Evolutionary conservation across 2,888 invertebrate species (phyloP).

Genomic region (Lepas anatifera): DNA sequence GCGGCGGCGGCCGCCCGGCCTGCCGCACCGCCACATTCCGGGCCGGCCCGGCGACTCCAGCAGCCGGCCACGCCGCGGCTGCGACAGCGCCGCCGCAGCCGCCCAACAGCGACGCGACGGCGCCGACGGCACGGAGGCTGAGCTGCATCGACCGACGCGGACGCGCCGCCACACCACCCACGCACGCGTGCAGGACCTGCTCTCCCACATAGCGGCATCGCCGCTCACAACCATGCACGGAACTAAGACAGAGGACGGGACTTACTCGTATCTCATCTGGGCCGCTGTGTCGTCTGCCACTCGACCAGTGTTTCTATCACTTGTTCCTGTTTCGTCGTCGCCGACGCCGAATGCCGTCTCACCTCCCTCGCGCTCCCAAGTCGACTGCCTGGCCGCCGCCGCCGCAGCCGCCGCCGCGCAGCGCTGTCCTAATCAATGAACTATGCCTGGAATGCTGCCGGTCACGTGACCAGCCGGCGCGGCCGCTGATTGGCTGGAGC

Average conservation of each 20-base stretch:
- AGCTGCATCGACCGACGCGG: neutral
- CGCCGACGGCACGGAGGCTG: neutral
- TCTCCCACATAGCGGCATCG: too few relatives aligned
- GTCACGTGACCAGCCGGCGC: neutral
- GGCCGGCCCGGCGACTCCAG: neutral
- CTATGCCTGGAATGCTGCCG: constrained; percentile 6
- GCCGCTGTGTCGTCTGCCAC: neutral
- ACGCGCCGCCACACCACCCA: too few relatives aligned
- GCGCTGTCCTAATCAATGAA: constrained; percentile 3
- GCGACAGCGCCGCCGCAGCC: too few relatives aligned
- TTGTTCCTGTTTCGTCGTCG: too few relatives aligned
- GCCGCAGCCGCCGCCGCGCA: neutral
- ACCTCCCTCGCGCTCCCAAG: too few relatives aligned
- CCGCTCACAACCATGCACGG: too few relatives aligned
- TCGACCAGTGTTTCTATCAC: neutral
- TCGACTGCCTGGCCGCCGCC: too few relatives aligned
- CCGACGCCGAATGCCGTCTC: too few relatives aligned
- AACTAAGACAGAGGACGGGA: neutral
- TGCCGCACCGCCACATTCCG: neutral
- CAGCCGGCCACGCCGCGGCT: too few relatives aligned
- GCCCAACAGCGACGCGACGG: too few relatives aligned
- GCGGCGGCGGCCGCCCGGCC: neutral
- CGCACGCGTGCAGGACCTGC: too few relatives aligned
- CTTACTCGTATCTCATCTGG: constrained; percentile 2
- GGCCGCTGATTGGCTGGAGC: neutral